Percentiles rank a stretch among this genome's conserved stretches.
Conservation (phyloP, 2,888 invertebrate genomes). For the Encarsia formosa region DNA sequence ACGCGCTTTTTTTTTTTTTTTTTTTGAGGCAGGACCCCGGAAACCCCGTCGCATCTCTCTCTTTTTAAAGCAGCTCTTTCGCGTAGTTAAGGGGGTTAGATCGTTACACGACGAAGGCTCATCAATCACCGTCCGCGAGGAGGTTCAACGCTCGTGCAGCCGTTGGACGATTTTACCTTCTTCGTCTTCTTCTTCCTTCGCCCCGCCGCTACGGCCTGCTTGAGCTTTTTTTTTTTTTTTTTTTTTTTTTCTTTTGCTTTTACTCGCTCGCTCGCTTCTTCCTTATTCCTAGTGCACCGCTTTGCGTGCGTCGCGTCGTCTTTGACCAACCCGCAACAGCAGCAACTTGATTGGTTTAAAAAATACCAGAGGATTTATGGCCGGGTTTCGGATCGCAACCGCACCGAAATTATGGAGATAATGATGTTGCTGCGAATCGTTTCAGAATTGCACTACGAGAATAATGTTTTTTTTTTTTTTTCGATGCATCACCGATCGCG, state of each 20-base stretch:
- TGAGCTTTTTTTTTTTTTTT: too few species aligned
- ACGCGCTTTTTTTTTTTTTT: background rate
- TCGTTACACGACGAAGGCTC: conserved; percentile 38
- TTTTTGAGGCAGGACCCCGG: background rate
- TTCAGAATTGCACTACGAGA: too few species aligned
- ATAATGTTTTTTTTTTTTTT: too few species aligned
- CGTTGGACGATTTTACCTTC: conserved; percentile 4
- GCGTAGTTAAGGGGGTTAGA: conserved; percentile 37
- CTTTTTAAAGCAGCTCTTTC: too few species aligned
- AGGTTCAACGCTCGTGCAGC: conserved; percentile 15
- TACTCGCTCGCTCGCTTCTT: background rate
- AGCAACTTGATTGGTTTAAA: too few species aligned
- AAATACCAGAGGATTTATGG: too few species aligned
- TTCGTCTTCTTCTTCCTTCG: background rate
- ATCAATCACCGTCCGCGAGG: conserved; percentile 36
- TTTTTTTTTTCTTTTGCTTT: background rate
- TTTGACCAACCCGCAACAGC: too few species aligned
- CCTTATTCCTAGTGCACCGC: background rate
- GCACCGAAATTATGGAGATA: too few species aligned
- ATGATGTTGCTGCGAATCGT: too few species aligned
- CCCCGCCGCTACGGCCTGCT: too few species aligned
- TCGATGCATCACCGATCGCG: too few species aligned
- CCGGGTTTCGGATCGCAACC: too few species aligned
- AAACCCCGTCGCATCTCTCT: conserved; percentile 13
- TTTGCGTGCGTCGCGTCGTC: background rate